Evolutionary conservation across 1,140 invertebrate species (phyloP), one percentile per base, ranked within the genome.

Genomic region (Eumeta japonica): DNA sequence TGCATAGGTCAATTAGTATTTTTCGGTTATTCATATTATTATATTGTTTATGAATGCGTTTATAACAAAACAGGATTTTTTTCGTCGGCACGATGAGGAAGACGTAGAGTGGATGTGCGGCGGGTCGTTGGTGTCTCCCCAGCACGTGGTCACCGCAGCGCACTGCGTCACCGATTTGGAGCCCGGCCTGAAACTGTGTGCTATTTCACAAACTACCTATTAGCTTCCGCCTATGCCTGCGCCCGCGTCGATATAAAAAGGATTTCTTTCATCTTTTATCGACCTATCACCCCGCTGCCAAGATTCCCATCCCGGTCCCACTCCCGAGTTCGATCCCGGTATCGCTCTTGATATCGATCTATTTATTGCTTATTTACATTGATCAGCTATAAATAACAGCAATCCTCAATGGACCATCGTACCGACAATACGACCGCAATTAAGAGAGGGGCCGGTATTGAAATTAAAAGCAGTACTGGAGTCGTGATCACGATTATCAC

Each of bases 71-170:
- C n/a, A n/a, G n/a, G n/a, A n/a, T n/a, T n/a, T n/a, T n/a, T n/a
- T n/a, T n/a, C n/a, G n/a, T n/a, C n/a, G n/a, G n/a, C n/a, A 43
- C 3, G 58, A 62, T 4, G 39, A 51, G 2, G 12, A 12, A 24
- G 51, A 57, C 3, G 16, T 75, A 2, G 67, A 70, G 20, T 80
- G 70, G 55, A 64, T 72, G 19, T 89, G 86, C 49, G 85, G 83
- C 1, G 87, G 84, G 1, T 75, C 80, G 2, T 60, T 88, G 0
- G 78, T 89, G 18, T 81, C 75, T 13, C 62, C 78, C 19, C 46
- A 70, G 1, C 82, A 82, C 44, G 71, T 88, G 12, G 28, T 88
- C 2, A 88, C 85, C 0, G 79, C 87, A 3, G 84, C 82, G 0
- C 87, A 88, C 58, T 88, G 85, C 46, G 65, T 84, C 1, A 58